phyloP scores from a whole-genome alignment of 2,888 invertebrate species.

The Amphipoea lucens region DNA sequence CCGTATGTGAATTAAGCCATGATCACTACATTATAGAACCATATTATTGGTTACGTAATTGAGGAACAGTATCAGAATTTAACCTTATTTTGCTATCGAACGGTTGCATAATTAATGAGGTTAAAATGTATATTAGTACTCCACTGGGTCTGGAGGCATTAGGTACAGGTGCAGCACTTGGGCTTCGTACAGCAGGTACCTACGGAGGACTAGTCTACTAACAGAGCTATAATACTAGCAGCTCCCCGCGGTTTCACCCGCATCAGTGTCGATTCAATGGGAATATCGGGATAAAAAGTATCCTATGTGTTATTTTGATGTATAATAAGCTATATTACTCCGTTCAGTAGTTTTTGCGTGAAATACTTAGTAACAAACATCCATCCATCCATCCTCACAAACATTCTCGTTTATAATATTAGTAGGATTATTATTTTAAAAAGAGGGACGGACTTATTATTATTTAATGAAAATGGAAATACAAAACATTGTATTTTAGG shows the following conservation, averaged over 20 bases:
- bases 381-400: too few species aligned
- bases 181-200: neutral
- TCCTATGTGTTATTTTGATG: too few species aligned
- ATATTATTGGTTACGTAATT: slow-evolving; percentile 7
- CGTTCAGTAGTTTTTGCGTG: neutral
- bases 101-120: slow-evolving; percentile 27
- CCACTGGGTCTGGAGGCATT: neutral
- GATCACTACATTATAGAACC: neutral
- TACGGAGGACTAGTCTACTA: neutral
- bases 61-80: slow-evolving; percentile 20
- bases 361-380: too few species aligned
- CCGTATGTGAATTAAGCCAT: neutral
- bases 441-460: too few species aligned
- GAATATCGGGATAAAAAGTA: too few species aligned
- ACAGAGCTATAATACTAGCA: neutral
- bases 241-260: too few species aligned
- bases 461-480: too few species aligned
- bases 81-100: neutral
- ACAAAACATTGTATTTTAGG: too few species aligned
- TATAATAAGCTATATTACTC: too few species aligned
- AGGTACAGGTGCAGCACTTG: neutral
- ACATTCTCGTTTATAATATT: neutral
- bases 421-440: neutral
- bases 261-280: too few species aligned
- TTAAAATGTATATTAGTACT: slow-evolving; percentile 26